Evolutionary conservation across 2,888 invertebrate genomes (phyloP).

Genomic region (Protodeltote pygarga): DNA sequence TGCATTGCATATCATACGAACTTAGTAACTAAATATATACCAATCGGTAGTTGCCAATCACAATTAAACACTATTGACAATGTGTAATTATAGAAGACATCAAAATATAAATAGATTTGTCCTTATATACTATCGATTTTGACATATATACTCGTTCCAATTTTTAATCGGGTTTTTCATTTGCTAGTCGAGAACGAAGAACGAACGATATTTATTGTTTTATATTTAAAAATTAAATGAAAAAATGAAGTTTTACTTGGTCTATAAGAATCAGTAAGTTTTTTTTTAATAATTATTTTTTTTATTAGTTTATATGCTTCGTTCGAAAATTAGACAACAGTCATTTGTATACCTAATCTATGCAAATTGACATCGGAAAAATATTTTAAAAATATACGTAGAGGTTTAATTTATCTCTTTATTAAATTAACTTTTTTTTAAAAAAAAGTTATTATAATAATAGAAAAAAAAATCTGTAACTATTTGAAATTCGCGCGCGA

Average conservation of each 20-base stretch:
- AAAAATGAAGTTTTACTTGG: constrained; percentile 74
- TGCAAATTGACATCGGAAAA: not conserved
- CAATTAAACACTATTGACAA: constrained; percentile 35
- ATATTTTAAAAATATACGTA: too few relatives aligned
- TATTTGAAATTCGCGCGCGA: too few relatives aligned
- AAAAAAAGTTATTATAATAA: too few relatives aligned
- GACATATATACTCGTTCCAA: constrained; percentile 10
- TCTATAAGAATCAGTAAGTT: constrained; percentile 78
- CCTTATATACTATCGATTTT: constrained; percentile 18
- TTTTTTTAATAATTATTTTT: constrained; percentile 28
- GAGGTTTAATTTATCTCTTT: too few relatives aligned
- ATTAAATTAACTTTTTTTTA: too few relatives aligned
- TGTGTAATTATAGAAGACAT: not conserved
- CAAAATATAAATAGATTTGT: constrained; percentile 25
- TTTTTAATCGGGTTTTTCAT: constrained; percentile 51
- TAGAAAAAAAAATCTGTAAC: too few relatives aligned
- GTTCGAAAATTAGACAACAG: not conserved
- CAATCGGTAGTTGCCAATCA: constrained; percentile 42
- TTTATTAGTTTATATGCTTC: not conserved
- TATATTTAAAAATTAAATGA: constrained; percentile 49
- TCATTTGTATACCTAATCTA: not conserved
- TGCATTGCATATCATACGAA: too few relatives aligned
- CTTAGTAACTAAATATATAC: too few relatives aligned
- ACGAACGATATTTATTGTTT: constrained; percentile 49
- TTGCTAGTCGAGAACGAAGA: constrained; percentile 50